A percentile compares a stretch with the other conserved stretches of the same genome.
phyloP scores from a whole-genome alignment of 2,888 invertebrate species.

The Leptopilina drosophilae region DNA sequence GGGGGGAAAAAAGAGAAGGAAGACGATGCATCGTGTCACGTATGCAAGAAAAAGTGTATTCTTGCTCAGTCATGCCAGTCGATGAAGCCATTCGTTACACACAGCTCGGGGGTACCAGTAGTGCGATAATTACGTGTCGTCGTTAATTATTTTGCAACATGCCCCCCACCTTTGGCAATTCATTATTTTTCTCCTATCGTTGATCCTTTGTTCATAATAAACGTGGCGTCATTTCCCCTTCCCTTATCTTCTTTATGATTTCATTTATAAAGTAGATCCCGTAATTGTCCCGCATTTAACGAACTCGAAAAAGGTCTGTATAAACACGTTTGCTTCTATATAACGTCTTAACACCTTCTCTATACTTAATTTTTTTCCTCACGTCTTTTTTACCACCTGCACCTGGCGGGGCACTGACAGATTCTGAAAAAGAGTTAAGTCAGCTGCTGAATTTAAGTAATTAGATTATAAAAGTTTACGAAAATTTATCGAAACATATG shows the following conservation, averaged over 20 bases:
- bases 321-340: neutral
- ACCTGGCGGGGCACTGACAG: too few species aligned
- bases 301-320: neutral
- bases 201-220: too few species aligned
- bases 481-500: too few species aligned
- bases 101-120: conserved; percentile 25
- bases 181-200: neutral
- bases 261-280: conserved; percentile 2
- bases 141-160: conserved; percentile 55
- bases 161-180: conserved; percentile 12
- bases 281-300: conserved; percentile 10
- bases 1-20: neutral
- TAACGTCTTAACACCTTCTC: conserved; percentile 16
- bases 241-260: conserved; percentile 4
- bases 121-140: conserved; percentile 53
- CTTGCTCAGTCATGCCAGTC: conserved; percentile 57
- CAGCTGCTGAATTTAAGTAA: too few species aligned
- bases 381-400: neutral
- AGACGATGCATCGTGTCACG: conserved; percentile 30
- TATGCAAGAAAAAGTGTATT: conserved; percentile 45
- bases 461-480: too few species aligned
- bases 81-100: conserved; percentile 61
- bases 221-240: too few species aligned
- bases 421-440: too few species aligned
- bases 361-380: neutral